Conservation (phyloP, 2,888 invertebrate species). For the Liodrosophila aerea region DNA sequence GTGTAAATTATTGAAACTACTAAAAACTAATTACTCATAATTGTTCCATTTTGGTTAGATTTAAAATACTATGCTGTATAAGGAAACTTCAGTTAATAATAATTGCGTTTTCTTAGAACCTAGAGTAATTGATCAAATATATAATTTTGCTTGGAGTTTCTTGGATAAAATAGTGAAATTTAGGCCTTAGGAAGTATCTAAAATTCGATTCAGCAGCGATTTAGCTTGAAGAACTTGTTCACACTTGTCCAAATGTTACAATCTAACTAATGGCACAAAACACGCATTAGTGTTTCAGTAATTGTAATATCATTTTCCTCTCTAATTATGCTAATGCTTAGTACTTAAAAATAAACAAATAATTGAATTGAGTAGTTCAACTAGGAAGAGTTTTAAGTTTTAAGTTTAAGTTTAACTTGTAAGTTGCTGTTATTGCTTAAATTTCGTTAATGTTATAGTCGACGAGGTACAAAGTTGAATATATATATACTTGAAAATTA, state of each 20-base stretch:
- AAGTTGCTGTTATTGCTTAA: slow-evolving; percentile 44
- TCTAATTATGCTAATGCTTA: slow-evolving; percentile 17
- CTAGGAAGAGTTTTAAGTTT: slow-evolving; percentile 73
- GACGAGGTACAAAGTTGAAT: slow-evolving; percentile 75
- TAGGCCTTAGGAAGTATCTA: slow-evolving; percentile 44
- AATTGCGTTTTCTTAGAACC: slow-evolving; percentile 29
- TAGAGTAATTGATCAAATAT: slow-evolving; percentile 42
- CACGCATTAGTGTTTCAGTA: slow-evolving; percentile 42
- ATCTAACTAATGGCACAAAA: slow-evolving; percentile 47
- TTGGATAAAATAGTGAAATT: slow-evolving; percentile 11
- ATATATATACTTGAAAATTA: slow-evolving; percentile 59
- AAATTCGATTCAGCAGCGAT: slow-evolving; percentile 64
- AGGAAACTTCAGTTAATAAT: slow-evolving; percentile 22
- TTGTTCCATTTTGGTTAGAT: slow-evolving; percentile 53
- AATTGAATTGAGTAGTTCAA: slow-evolving; percentile 48
- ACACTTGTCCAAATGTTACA: slow-evolving; percentile 67
- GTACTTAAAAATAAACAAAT: slow-evolving; percentile 54
- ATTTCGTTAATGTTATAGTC: slow-evolving; percentile 48
- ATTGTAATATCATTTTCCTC: slow-evolving; percentile 17
- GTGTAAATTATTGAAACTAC: slow-evolving; percentile 76
- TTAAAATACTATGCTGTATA: slow-evolving; percentile 50
- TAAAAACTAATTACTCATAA: slow-evolving; percentile 65
- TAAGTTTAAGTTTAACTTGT: slow-evolving; percentile 54
- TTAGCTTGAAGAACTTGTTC: slow-evolving; percentile 58
- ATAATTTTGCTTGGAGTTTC: slow-evolving; percentile 27